Conservation (phyloP, 1,140 invertebrate genomes). For the Neuroterus valhalla region DNA sequence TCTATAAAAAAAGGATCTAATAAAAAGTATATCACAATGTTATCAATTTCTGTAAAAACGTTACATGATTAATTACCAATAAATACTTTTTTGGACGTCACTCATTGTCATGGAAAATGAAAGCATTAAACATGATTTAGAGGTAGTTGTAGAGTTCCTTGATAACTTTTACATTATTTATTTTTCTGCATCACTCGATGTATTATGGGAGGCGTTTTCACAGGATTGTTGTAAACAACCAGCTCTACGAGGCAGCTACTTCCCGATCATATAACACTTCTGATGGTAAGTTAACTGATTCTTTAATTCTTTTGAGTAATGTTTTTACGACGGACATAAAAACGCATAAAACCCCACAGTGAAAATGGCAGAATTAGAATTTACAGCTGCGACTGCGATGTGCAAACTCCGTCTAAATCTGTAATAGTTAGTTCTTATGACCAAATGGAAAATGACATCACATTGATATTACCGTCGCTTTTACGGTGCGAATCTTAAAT, state of each 20-base stretch:
- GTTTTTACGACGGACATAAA: conserved; percentile 19
- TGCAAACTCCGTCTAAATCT: conserved; percentile 10
- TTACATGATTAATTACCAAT: background rate
- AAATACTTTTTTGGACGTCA: background rate
- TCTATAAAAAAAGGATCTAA: background rate
- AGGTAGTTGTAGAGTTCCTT: background rate
- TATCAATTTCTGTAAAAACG: background rate
- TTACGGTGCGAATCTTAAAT: background rate
- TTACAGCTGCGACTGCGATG: conserved; percentile 13
- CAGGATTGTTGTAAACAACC: background rate
- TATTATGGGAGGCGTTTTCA: conserved; percentile 7
- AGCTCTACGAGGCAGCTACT: background rate
- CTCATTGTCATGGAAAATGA: background rate
- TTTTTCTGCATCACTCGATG: background rate
- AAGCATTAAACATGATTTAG: background rate
- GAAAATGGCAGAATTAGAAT: conserved; percentile 8
- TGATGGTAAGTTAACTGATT: conserved; percentile 16
- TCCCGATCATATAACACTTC: conserved; percentile 8
- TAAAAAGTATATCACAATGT: background rate
- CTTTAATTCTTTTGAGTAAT: conserved; percentile 25
- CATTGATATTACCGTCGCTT: background rate
- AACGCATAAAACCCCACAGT: conserved; percentile 1
- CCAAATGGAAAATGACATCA: conserved; percentile 3
- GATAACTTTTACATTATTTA: background rate
- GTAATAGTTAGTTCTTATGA: conserved; percentile 9